Conservation (phyloP, 2,797 vertebrate species). For the Threskiornis aethiopicus region DNA sequence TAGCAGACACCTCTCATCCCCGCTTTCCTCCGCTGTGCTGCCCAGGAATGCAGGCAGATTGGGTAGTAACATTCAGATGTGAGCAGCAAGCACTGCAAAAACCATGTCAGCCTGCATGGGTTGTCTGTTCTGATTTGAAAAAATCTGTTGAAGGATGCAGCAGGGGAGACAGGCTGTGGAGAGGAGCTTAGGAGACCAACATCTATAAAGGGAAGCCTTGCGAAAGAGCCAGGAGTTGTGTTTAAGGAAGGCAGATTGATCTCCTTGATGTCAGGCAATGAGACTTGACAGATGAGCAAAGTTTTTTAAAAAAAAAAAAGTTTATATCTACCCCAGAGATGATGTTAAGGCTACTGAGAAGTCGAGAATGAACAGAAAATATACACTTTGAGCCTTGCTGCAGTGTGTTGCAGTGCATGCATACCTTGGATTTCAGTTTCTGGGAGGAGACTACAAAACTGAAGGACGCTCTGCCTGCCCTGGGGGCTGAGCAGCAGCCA, state of each 20-base stretch:
- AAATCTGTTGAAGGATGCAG: constrained; percentile 49
- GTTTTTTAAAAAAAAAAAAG: neutral
- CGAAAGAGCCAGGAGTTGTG: neutral
- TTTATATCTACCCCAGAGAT: neutral
- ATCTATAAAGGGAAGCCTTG: constrained; percentile 39
- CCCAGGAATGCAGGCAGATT: neutral
- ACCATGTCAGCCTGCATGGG: constrained; percentile 26
- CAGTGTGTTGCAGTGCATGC: neutral
- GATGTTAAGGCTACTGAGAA: neutral
- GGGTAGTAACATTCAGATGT: neutral
- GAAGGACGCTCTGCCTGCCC: neutral
- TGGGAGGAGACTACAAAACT: neutral
- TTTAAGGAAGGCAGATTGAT: constrained; percentile 42
- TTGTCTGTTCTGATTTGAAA: constrained; percentile 64
- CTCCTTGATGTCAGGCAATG: constrained; percentile 7
- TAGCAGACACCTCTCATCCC: constrained; percentile 12
- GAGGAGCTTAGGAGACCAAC: constrained; percentile 17
- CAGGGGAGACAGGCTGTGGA: constrained; percentile 45
- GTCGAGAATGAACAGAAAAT: neutral
- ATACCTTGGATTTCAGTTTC: neutral
- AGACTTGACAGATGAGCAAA: constrained; percentile 38
- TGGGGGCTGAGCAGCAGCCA: neutral
- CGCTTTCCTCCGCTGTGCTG: neutral
- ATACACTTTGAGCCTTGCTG: neutral
- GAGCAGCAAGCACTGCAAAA: neutral